A percentile compares a stretch with the other conserved stretches of the same genome.
Evolutionary conservation across 2,888 invertebrate genomes (phyloP).

Genomic region (Scotopteryx bipunctaria): DNA sequence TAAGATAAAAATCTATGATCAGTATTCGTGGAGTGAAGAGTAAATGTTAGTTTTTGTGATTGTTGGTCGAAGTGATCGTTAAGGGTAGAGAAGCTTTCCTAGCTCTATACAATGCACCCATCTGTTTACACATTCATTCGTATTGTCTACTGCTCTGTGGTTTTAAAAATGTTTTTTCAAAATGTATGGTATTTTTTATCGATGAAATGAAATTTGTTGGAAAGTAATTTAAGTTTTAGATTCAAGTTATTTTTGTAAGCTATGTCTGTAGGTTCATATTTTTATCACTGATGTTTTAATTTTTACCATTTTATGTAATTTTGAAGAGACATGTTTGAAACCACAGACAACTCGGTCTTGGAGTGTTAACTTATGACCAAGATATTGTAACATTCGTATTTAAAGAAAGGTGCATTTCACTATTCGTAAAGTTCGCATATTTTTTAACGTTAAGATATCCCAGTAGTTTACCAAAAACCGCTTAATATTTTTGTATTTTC

Average conservation of each 20-base stretch:
- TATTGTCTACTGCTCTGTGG: slow-evolving; percentile 32
- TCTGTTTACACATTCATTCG: slow-evolving; percentile 32
- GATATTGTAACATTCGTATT: slow-evolving; percentile 53
- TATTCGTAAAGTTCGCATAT: slow-evolving; percentile 56
- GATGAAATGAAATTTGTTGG: background rate
- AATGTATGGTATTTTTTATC: slow-evolving; percentile 1
- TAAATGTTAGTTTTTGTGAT: slow-evolving; percentile 71
- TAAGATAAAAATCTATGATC: slow-evolving; percentile 71
- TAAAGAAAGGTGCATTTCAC: slow-evolving; percentile 71
- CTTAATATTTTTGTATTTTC: slow-evolving; percentile 84
- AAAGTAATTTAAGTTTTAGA: background rate
- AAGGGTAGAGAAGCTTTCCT: slow-evolving; percentile 61
- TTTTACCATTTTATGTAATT: slow-evolving; percentile 20
- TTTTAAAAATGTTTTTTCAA: slow-evolving; percentile 37
- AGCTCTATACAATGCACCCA: slow-evolving; percentile 65
- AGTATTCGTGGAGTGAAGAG: slow-evolving; percentile 69
- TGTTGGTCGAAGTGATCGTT: slow-evolving; percentile 64
- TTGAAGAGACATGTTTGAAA: slow-evolving; percentile 27
- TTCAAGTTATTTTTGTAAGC: background rate
- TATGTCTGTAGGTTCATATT: background rate
- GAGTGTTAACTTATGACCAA: slow-evolving; percentile 72
- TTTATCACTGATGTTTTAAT: slow-evolving; percentile 1
- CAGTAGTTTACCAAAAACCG: slow-evolving; percentile 70
- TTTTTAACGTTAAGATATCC: slow-evolving; percentile 57
- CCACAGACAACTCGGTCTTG: slow-evolving; percentile 57